Conservation (phyloP, 2,888 invertebrate species). For the Zeuzera pyrina region DNA sequence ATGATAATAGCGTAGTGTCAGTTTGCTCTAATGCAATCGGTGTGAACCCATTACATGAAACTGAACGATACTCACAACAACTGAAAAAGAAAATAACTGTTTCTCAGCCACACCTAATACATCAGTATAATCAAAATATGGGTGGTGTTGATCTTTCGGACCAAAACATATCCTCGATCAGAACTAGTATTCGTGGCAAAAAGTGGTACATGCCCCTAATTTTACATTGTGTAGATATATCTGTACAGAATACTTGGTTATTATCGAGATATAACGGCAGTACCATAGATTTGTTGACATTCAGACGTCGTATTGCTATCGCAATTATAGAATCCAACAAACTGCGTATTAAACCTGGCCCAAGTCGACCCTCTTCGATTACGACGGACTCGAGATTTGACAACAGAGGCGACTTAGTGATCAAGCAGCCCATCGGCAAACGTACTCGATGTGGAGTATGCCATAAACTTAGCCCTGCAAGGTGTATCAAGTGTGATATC, state of each 20-base stretch:
- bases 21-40: slow-evolving; percentile 17
- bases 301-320: slow-evolving; percentile 18
- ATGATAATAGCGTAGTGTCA: slow-evolving; percentile 18
- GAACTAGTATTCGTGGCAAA: slow-evolving; percentile 16
- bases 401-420: too few relatives aligned
- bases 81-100: slow-evolving; percentile 15
- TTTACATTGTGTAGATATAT: background rate
- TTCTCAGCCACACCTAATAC: slow-evolving; percentile 13
- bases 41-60: slow-evolving; percentile 13
- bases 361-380: slow-evolving; percentile 11
- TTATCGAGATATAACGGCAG: slow-evolving; percentile 15
- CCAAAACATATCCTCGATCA: slow-evolving; percentile 17
- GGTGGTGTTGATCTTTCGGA: slow-evolving; percentile 16
- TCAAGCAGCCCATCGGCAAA: too few relatives aligned
- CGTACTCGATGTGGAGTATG: slow-evolving; percentile 16
- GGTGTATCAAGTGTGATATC: slow-evolving; percentile 19
- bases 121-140: slow-evolving; percentile 15
- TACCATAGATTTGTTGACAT: slow-evolving; percentile 19
- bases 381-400: too few relatives aligned
- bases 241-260: slow-evolving; percentile 7
- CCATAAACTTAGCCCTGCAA: slow-evolving; percentile 20
- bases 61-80: slow-evolving; percentile 17
- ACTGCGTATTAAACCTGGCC: slow-evolving; percentile 14
- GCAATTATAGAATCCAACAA: slow-evolving; percentile 17
- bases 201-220: slow-evolving; percentile 1